These are phyloP conservation scores for cat (Felis catus) DNA, from an alignment of 2,113 vertebrate species.

Conservation along the genomic window F.catus_Fca126_mat1.0 CM031423.1:7695501-7696000, in stretches of 20 bases:
- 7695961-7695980: not conserved
- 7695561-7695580: rapidly evolving
- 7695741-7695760: not conserved
- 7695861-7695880: not conserved
- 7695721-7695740: not conserved
- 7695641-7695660: not conserved
- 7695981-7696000: not conserved
- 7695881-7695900: not conserved
- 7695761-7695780: rapidly evolving
- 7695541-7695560: not conserved
- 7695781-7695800: not conserved
- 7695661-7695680: not conserved
- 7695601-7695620: not conserved
- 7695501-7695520: not conserved
- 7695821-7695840: not conserved
- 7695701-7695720: not conserved
- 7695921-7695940: not conserved
- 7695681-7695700: not conserved
- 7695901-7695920: not conserved
- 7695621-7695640: not conserved
- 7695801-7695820: rapidly evolving
- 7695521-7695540: not conserved
- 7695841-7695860: too few species aligned
- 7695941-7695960: not conserved
- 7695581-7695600: not conserved